phyloP scores from a whole-genome alignment of 23 tunicate genomes.

The Trididemnum nubilum region DNA sequence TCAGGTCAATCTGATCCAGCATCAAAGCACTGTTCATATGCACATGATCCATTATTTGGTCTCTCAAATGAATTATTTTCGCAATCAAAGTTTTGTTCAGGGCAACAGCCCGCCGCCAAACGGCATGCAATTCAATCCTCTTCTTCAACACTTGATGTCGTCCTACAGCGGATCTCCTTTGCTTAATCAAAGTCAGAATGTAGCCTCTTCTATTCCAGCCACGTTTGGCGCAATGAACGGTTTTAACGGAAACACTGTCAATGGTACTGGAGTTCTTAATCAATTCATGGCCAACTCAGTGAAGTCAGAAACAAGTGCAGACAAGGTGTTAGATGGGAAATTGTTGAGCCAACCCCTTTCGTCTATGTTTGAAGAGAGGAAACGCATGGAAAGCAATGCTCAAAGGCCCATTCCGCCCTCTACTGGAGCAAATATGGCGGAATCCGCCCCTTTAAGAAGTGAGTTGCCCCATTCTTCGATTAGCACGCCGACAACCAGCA shows the following conservation, averaged over 20 bases:
- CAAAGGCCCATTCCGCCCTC: not conserved
- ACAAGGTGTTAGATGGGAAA: not conserved
- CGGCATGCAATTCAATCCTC: constrained; percentile 1
- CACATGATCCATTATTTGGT: constrained; percentile 54
- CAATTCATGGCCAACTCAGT: not conserved
- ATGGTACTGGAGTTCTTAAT: not conserved
- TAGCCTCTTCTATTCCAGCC: not conserved
- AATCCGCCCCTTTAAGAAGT: not conserved
- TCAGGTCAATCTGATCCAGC: constrained; percentile 47
- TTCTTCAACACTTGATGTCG: constrained; percentile 7
- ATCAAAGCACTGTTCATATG: constrained; percentile 35
- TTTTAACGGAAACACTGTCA: not conserved
- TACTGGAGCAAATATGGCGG: not conserved
- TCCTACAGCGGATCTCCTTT: not conserved
- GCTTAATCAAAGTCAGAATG: not conserved
- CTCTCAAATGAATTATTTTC: constrained; percentile 31
- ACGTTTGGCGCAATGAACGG: not conserved
- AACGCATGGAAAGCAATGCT: not conserved
- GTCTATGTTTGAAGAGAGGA: not conserved
- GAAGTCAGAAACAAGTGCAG: not conserved
- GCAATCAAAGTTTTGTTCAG: not conserved
- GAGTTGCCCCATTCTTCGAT: not conserved
- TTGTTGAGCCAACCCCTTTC: not conserved
- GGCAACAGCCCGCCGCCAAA: not conserved
- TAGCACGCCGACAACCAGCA: not conserved